These are phyloP conservation scores for Podargus strigoides DNA, from an alignment of 2,797 vertebrate genomes.

Conservation along the genomic window DNA sequence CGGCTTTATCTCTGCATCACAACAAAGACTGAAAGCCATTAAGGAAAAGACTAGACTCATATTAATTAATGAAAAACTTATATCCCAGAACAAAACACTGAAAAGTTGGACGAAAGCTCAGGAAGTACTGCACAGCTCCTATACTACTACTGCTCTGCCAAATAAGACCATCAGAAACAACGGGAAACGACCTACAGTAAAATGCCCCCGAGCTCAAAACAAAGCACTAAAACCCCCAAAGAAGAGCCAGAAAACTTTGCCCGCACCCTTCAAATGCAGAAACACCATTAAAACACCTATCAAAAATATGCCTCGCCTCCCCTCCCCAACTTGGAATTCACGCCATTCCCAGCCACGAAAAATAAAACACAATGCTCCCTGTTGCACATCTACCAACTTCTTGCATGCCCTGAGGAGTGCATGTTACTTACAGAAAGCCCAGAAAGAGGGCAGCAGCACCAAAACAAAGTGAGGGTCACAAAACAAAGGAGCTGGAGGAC, in stretches of 20 bases:
- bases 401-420: neutral
- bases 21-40: neutral
- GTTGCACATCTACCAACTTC: neutral
- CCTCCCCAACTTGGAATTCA: neutral
- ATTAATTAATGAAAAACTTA: neutral
- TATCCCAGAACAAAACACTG: neutral
- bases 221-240: neutral
- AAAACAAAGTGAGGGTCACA: neutral
- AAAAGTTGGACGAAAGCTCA: neutral
- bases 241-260: neutral
- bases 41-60: neutral
- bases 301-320: rapidly evolving
- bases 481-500: neutral
- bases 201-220: neutral
- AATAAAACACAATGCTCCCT: neutral
- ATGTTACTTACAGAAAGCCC: neutral
- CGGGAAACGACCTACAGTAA: rapidly evolving
- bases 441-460: neutral
- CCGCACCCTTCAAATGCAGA: neutral
- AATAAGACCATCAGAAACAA: neutral
- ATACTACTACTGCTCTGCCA: neutral
- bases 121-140: rapidly evolving
- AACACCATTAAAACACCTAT: neutral
- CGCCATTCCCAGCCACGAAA: rapidly evolving
- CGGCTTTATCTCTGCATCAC: too few relatives aligned